Conservation (phyloP, 2,113 vertebrate genomes). For the Oreochromis spilurus region DNA sequence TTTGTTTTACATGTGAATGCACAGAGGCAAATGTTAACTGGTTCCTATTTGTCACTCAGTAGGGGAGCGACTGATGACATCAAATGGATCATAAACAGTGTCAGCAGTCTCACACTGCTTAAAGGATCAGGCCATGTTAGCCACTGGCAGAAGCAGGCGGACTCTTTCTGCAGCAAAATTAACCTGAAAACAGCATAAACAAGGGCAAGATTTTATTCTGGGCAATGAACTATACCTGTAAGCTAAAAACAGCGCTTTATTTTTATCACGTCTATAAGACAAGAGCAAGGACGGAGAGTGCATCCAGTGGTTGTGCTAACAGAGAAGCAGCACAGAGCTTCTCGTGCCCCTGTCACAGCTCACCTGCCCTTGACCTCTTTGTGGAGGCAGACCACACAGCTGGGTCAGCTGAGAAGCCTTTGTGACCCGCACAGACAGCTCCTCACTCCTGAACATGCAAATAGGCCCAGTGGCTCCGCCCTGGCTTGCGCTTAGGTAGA, state of each 20-base stretch:
- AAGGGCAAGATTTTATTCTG: not conserved
- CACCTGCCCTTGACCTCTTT: constrained; percentile 52
- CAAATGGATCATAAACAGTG: not conserved
- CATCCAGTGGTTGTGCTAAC: not conserved
- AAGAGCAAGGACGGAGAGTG: not conserved
- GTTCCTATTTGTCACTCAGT: not conserved
- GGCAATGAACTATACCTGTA: not conserved
- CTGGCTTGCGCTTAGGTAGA: constrained; percentile 31
- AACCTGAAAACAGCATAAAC: not conserved
- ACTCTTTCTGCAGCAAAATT: not conserved
- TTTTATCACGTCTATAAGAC: not conserved
- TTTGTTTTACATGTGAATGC: not conserved
- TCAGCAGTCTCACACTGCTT: not conserved
- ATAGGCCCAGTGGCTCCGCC: constrained; percentile 40
- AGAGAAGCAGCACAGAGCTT: constrained; percentile 2
- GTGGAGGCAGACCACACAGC: constrained; percentile 7
- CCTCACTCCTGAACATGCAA: constrained; percentile 47
- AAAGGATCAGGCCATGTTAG: not conserved
- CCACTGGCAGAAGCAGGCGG: not conserved
- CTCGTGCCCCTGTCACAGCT: constrained; percentile 15
- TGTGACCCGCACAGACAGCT: constrained; percentile 48
- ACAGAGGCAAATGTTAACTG: not conserved
- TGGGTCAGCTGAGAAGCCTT: constrained; percentile 35
- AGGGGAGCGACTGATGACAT: not conserved
- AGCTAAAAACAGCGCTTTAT: not conserved